Conservation (phyloP, 2,113 vertebrate species). For the Xerus inauris region DNA sequence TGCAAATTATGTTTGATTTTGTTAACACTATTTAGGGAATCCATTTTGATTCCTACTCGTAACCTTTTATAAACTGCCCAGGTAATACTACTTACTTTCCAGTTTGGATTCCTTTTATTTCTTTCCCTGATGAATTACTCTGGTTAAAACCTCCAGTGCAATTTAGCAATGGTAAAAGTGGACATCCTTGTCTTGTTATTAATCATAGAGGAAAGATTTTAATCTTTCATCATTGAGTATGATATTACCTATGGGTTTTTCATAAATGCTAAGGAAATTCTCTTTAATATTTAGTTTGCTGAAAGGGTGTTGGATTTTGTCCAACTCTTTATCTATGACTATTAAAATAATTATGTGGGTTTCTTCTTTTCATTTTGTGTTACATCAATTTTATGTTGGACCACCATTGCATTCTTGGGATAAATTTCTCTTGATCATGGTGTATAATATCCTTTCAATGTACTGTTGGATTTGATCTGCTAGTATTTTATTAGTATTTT, state of each 20-base stretch:
- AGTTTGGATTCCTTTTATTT: neutral
- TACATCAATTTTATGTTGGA: neutral
- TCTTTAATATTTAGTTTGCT: neutral
- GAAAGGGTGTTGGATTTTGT: neutral
- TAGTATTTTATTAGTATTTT: neutral
- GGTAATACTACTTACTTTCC: no score
- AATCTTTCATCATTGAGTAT: neutral
- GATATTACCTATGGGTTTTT: neutral
- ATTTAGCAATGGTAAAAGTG: neutral
- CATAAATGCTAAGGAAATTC: constrained; percentile 16
- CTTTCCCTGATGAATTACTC: neutral
- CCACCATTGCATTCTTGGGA: neutral
- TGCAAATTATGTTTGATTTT: no score
- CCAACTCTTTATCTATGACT: neutral
- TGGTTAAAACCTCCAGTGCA: neutral
- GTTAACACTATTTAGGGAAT: no score
- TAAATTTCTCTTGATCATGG: neutral
- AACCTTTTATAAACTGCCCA: no score
- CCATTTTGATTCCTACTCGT: no score
- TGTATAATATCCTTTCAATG: neutral
- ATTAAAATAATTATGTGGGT: neutral
- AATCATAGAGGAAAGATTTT: neutral
- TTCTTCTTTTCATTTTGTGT: neutral
- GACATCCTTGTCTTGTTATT: neutral
- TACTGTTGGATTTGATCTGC: neutral